A percentile compares a stretch with the other conserved stretches of the same genome.
Evolutionary conservation across 2,888 invertebrate genomes (phyloP).

Genomic region (Eristalinus sepulchralis): DNA sequence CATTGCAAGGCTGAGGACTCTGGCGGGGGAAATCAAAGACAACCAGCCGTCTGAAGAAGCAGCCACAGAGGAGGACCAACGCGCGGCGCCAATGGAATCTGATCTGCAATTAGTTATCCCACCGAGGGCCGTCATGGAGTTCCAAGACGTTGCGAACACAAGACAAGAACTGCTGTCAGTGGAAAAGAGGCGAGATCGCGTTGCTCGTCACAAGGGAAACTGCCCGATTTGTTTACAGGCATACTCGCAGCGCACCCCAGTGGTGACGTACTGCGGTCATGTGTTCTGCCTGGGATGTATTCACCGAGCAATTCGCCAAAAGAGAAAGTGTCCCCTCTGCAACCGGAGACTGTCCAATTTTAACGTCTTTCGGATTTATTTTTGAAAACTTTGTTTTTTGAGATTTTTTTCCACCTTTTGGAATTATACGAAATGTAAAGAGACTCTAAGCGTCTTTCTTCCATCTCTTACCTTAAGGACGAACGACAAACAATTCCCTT

Average conservation of each 20-base stretch:
- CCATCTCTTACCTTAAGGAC: background rate
- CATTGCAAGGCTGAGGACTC: background rate
- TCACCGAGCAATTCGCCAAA: background rate
- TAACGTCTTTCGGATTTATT: slow-evolving; percentile 23
- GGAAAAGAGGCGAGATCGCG: background rate
- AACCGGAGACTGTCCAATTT: background rate
- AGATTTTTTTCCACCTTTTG: background rate
- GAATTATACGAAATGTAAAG: background rate
- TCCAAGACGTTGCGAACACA: background rate
- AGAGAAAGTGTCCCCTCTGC: slow-evolving; percentile 11
- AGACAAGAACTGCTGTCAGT: background rate
- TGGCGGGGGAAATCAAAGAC: background rate
- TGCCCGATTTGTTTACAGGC: slow-evolving; percentile 5
- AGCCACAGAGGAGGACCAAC: background rate
- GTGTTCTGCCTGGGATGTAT: slow-evolving; percentile 22
- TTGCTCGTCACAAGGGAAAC: background rate
- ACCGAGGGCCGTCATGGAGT: background rate
- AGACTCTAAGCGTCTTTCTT: background rate
- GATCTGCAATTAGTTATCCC: no score
- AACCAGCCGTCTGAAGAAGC: background rate
- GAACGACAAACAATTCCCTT: slow-evolving; percentile 33
- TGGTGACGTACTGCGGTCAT: slow-evolving; percentile 9
- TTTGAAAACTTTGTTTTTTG: background rate
- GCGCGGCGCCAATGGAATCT: background rate
- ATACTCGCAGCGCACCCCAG: background rate